phyloP scores from a whole-genome alignment of 2,888 invertebrate species.

The Noctua janthe region DNA sequence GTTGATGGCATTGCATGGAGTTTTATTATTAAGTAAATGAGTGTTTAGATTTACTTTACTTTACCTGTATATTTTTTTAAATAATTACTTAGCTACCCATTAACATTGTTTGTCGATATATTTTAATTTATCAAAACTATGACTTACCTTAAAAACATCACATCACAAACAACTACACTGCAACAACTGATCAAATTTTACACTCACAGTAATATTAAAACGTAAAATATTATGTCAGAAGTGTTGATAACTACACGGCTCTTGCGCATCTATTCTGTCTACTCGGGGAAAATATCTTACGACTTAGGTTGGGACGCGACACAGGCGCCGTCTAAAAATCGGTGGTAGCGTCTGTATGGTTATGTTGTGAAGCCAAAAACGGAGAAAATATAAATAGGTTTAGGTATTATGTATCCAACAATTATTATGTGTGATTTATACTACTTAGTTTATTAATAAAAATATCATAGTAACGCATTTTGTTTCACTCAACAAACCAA shows the following conservation, averaged over 20 bases:
- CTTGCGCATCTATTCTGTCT: conserved; percentile 49
- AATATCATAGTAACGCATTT: conserved; percentile 31
- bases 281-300: conserved; percentile 47
- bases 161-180: conserved; percentile 51
- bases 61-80: conserved; percentile 50
- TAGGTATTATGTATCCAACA: conserved; percentile 44
- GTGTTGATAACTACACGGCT: conserved; percentile 49
- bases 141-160: conserved; percentile 49
- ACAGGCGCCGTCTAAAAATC: conserved; percentile 47
- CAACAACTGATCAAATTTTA: conserved; percentile 50
- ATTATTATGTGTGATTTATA: conserved; percentile 47
- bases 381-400: conserved; percentile 44
- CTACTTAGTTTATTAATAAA: conserved; percentile 40
- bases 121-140: conserved; percentile 49
- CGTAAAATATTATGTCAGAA: conserved; percentile 48
- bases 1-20: conserved; percentile 50
- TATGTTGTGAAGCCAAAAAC: conserved; percentile 44
- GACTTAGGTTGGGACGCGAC: conserved; percentile 41
- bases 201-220: conserved; percentile 49
- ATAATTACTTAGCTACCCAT: conserved; percentile 48
- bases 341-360: conserved; percentile 46
- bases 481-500: conserved; percentile 31
- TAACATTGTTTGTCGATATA: conserved; percentile 49
- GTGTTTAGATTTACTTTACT: conserved; percentile 50
- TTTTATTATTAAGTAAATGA: conserved; percentile 48